phyloP scores from a whole-genome alignment of 2,113 vertebrate species.

The Brachypodius melanocephalos region DNA sequence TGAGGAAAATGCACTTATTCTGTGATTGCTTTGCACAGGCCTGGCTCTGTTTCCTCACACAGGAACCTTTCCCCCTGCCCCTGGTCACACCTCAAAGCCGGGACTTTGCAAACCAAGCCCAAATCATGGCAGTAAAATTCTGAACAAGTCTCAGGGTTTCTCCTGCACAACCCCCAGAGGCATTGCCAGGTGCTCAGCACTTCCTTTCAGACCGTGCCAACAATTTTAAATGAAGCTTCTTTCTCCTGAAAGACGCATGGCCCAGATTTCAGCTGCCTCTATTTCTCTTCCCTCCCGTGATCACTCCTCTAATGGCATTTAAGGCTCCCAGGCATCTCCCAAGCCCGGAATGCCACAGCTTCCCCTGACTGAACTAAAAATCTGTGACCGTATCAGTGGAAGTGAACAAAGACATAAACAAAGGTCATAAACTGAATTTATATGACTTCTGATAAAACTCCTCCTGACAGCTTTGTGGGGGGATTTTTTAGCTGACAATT shows the following conservation, averaged over 20 bases:
- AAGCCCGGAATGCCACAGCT: neutral
- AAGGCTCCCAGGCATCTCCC: neutral
- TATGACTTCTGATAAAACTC: conserved; percentile 21
- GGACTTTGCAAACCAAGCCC: neutral
- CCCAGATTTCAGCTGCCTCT: neutral
- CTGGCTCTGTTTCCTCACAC: neutral
- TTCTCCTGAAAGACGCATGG: neutral
- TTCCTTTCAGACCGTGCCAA: neutral
- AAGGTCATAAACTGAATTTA: conserved; percentile 34
- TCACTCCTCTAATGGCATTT: neutral
- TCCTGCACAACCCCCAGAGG: neutral
- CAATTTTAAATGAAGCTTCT: neutral
- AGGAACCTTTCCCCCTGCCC: neutral
- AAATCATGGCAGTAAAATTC: neutral
- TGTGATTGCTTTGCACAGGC: neutral
- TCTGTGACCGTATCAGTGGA: neutral
- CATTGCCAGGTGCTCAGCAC: neutral
- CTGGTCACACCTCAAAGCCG: neutral
- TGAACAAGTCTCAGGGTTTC: neutral
- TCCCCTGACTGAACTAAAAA: neutral
- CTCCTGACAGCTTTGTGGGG: conserved; percentile 13
- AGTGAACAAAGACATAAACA: neutral
- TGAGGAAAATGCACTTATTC: neutral
- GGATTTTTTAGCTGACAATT: neutral
- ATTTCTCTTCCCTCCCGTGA: neutral